Evolutionary conservation across 2,888 invertebrate species (phyloP).

Genomic region (Drosophila putrida): DNA sequence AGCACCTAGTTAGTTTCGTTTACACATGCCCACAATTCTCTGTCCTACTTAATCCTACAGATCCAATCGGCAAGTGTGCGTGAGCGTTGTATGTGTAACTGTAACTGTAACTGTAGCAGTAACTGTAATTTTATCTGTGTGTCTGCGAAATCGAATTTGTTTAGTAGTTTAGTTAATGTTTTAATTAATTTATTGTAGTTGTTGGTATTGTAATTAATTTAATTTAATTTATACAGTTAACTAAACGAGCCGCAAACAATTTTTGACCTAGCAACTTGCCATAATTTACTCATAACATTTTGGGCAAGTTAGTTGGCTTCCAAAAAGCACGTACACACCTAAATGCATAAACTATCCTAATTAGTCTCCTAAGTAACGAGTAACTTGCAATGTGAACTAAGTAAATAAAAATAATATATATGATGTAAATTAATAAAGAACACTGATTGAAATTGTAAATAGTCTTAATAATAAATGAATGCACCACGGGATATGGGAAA

Average conservation of each 20-base stretch:
- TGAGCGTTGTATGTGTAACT: conserved; percentile 23
- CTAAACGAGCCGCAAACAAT: conserved; percentile 52
- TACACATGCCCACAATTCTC: conserved; percentile 35
- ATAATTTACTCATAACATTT: conserved; percentile 55
- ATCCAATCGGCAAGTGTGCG: conserved; percentile 24
- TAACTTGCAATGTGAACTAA: conserved; percentile 53
- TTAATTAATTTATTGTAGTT: conserved; percentile 81
- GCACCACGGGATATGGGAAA: conserved; percentile 3
- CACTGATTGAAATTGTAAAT: conserved; percentile 32
- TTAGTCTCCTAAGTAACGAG: conserved; percentile 57
- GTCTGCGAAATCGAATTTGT: conserved; percentile 60
- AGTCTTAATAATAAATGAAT: conserved; percentile 29
- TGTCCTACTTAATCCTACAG: conserved; percentile 48
- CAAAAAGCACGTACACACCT: conserved; percentile 53
- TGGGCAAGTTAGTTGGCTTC: conserved; percentile 40
- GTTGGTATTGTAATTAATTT: conserved; percentile 77
- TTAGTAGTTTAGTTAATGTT: conserved; percentile 69
- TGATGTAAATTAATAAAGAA: conserved; percentile 54
- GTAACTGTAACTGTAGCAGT: conserved; percentile 7
- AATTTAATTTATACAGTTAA: conserved; percentile 49
- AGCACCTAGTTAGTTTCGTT: conserved; percentile 39
- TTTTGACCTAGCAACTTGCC: conserved; percentile 74
- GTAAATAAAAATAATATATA: conserved; percentile 33
- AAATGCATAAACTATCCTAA: conserved; percentile 70
- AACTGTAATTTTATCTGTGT: conserved; percentile 26